Evolutionary conservation across 2,113 vertebrate species (phyloP), one percentile per base, ranked within the genome.

Genomic region (Oryzias woworae): DNA sequence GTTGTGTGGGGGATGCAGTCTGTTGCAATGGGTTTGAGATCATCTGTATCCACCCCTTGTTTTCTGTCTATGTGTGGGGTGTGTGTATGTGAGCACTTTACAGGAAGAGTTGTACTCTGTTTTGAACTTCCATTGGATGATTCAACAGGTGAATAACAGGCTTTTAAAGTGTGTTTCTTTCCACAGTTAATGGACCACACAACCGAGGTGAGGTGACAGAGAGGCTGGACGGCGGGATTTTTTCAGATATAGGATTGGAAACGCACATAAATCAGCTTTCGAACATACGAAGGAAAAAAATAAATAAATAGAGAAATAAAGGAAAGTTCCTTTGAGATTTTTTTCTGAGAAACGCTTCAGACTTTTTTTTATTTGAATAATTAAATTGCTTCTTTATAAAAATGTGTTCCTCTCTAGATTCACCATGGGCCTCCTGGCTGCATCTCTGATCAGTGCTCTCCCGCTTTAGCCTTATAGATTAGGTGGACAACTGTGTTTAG

Each of bases 1-100:
- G 66, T 54, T 77, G 71, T 87, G 84, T 84, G 81, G 80, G 81
- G 87, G 84, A 80, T 77, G 81, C 66, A 82, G 81, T 71, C 81
- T 70, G 82, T 71, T 74, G 58, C 63, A 55, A 62, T 53, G 69
- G 77, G 75, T 52, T 66, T 49, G 69, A 72, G 82, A 80, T 58
- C 31, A 53, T 72, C 54, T 62, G 62, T 66, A 69, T 83, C 78
- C 58, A 76, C 58, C 81, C 67, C 62, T 47, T 71, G 54, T 51
- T 85, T 57, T 66, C 62, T 69, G 58, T 28, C 24, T 22, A 22
- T 49, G 7, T 50, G 14, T 49, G 31, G 31, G 36, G 7, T 22
- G 14, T 49, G 14, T 49, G 47, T 67, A 43, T 75, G 50, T 62
- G 36, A 36, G 45, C 64, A 59, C 14, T 54, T 69, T 71, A 71